Base-by-base conservation (phyloP, 92 coral and sea anemone species). In the Epizoanthus illoricatus region DNA sequence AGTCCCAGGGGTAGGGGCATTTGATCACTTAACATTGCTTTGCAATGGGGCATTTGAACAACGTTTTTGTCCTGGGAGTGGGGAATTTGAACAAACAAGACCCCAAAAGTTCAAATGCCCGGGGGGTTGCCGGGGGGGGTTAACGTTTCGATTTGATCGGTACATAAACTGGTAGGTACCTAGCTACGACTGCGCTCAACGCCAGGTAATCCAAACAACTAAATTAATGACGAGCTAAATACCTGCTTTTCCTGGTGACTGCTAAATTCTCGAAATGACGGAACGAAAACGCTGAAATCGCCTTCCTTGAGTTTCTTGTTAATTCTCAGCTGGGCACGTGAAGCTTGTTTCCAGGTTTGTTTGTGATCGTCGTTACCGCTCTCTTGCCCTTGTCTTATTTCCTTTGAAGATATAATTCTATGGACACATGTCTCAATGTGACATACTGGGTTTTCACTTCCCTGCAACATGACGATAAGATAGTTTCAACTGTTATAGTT, bases 231-330 rank as follows among this genome's bases (percentile, higher is more conserved):
- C 16, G 69, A 23, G 3, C 7, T 33, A 33, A 12, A 19, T 68
- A 68, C 73, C 8, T 68, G 20, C 8, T 39, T 18, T 24, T 68
- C 45, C 19, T 68, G 73, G 20, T 68, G 73, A 15, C 52, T n/a
- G 24, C 19, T 24, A 60, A 4, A 33, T 10, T 52, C 80, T 41
- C 80, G 55, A 75, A 75, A 36, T 45, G 52, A 75, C 19, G 67
- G 80, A 3, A 40, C 21, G 63, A 28, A 75, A 7, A 75, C 13
- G 55, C 69, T 28, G 15, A 75, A 49, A 18, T 75, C 80, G 13
- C 69, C 80, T 13, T 75, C 67, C 11, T 75, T 59, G 11, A 75
- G 20, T 66, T 75, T 75, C 45, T 59, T 75, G 69, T 75, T 75
- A 9, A 16, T 59, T n/a, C 80, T 33, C 7, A 75, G 15, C 9